Conservation (phyloP, 2,888 invertebrate genomes). For the Ashinkailepas kermadecensis region DNA sequence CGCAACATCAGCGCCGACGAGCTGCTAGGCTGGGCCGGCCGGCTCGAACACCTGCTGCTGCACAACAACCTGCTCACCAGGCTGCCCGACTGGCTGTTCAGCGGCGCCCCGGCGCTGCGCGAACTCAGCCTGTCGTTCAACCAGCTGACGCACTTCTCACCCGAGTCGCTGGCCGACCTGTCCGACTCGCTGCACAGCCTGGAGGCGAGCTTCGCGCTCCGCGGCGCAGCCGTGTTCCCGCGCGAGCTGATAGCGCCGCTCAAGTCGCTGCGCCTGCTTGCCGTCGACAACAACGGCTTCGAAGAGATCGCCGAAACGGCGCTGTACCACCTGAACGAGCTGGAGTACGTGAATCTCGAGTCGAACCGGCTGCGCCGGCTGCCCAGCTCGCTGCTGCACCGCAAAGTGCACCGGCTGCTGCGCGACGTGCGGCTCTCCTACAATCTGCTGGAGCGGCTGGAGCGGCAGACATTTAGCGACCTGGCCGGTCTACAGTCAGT, state of each 20-base stretch:
- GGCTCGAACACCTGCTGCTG: constrained; percentile 69
- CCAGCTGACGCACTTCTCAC: constrained; percentile 71
- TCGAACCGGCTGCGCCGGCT: constrained; percentile 70
- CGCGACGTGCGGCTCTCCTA: constrained; percentile 72
- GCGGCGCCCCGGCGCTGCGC: constrained; percentile 63
- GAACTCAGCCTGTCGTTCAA: constrained; percentile 89
- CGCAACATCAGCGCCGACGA: constrained; percentile 66
- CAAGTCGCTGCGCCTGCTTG: constrained; percentile 68
- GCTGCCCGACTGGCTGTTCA: constrained; percentile 59
- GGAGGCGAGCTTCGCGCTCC: constrained; percentile 65
- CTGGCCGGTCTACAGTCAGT: constrained; percentile 66
- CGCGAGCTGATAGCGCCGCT: constrained; percentile 66
- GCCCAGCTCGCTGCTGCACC: constrained; percentile 59
- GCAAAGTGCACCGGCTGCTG: constrained; percentile 61
- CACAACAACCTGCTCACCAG: constrained; percentile 74
- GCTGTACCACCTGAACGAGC: constrained; percentile 53
- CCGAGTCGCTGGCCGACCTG: constrained; percentile 68
- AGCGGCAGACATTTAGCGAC: constrained; percentile 61
- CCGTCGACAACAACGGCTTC: constrained; percentile 82
- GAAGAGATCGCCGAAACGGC: constrained; percentile 51
- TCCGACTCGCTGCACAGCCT: constrained; percentile 68
- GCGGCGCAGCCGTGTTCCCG: constrained; percentile 48
- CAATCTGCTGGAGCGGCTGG: constrained; percentile 63
- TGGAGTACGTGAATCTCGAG: constrained; percentile 76
- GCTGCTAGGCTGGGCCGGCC: constrained; percentile 67